phyloP scores from a whole-genome alignment of 2,113 vertebrate species.

The Murina feae region DNA sequence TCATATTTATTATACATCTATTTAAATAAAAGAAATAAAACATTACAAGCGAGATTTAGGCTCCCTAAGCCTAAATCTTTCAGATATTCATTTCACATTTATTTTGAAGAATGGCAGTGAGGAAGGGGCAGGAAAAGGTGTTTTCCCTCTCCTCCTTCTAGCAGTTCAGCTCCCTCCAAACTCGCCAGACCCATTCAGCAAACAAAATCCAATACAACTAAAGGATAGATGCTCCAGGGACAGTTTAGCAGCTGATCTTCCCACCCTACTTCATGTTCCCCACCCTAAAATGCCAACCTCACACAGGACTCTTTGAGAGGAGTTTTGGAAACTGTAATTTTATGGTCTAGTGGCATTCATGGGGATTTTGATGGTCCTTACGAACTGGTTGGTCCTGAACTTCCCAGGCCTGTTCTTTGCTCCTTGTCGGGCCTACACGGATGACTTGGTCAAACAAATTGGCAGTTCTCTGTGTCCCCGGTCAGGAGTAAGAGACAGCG shows the following conservation, averaged over 20 bases:
- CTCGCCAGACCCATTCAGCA: not conserved
- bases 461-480: not conserved
- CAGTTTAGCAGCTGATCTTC: not conserved
- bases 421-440: not conserved
- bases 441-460: not conserved
- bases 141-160: not conserved
- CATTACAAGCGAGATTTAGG: slow-evolving; percentile 42
- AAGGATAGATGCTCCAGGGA: not conserved
- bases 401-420: not conserved
- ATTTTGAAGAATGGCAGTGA: slow-evolving; percentile 28
- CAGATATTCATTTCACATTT: slow-evolving; percentile 53
- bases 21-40: slow-evolving; percentile 63
- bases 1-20: slow-evolving; percentile 21
- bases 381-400: not conserved
- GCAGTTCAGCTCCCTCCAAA: not conserved
- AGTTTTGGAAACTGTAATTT: not conserved
- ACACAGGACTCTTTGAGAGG: not conserved
- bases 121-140: slow-evolving; percentile 8
- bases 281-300: not conserved
- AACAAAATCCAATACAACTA: not conserved
- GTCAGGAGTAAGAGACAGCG: not conserved
- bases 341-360: not conserved
- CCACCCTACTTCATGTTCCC: accelerated
- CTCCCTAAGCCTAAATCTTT: slow-evolving; percentile 38
- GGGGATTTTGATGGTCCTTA: not conserved